Base-by-base conservation (phyloP, 2,113 vertebrate species). In the Pterocles orientalis region DNA sequence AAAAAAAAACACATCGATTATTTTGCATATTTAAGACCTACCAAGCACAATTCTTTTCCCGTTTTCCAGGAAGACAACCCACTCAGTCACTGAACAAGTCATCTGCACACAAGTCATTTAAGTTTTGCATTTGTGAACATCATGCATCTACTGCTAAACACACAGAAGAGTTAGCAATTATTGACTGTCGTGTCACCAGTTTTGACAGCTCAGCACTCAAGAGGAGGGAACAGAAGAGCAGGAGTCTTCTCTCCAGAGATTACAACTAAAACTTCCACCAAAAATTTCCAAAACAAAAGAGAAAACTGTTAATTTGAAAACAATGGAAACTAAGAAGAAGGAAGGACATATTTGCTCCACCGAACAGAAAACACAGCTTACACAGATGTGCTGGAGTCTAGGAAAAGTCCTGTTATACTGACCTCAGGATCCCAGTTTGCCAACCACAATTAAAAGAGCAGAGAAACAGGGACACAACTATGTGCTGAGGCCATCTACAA, bases 201-300 rank as follows among this genome's bases (percentile, higher is more conserved):
- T 92, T 73, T 65, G n/a, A 90, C 66, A 92, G 57, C 3, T 12
- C 34, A 26, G 43, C 26, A 53, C 48, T 48, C 43, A 76, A 43
- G 36, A 53, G 34, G 9, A 93, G 23, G 50, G 66, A 72, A 24
- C 4, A 3, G 58, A 57, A 72, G 28, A 83, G 36, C 5, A 20
- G 0, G 7, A 76, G 6, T 1, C 28, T 70, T 70, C 36, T 70
- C 43, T 87, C 76, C 61, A 82, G 53, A 90, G 33, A 65, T 0
- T 0, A 0, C 54, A 75, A 66, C 5, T 1, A 3, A 45, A 39
- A 70, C 26, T 17, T 73, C 36, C 1, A 6, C 26, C 47, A 51
- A 2, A 58, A 76, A 43, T 51, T 91, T 20, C 21, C 29, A 81
- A 86, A 84, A 57, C 4, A n/a, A 48, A 69, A 66, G 21, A 50